phyloP scores from a whole-genome alignment of 2,113 vertebrate genomes.

The Glaucomys volans region DNA sequence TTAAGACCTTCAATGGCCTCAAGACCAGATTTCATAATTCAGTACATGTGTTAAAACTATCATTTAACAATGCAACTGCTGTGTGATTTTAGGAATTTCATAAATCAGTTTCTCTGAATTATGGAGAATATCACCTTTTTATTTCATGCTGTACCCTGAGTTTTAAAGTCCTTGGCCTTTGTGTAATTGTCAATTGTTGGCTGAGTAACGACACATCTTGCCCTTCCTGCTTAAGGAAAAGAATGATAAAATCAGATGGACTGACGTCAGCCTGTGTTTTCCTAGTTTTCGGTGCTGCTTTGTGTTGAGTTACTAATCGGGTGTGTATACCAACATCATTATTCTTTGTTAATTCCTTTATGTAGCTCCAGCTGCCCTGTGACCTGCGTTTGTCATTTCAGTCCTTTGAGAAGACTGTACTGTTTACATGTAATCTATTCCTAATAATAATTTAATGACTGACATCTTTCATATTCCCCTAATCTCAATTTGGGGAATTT shows the following conservation, averaged over 20 bases:
- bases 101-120: conserved; percentile 35
- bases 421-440: neutral
- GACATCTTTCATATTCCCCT: neutral
- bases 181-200: conserved; percentile 64
- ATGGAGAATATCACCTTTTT: neutral
- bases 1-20: neutral
- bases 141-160: neutral
- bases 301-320: conserved; percentile 48
- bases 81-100: neutral
- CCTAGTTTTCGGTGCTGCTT: conserved; percentile 41
- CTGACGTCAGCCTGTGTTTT: conserved; percentile 73
- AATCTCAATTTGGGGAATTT: conserved; percentile 33
- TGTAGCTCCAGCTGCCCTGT: neutral
- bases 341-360: conserved; percentile 21
- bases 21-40: neutral
- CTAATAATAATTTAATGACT: conserved; percentile 54
- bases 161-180: conserved; percentile 42
- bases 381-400: conserved; percentile 2
- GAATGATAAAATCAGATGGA: conserved; percentile 75
- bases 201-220: conserved; percentile 58
- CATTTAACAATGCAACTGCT: neutral
- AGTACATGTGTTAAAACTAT: neutral
- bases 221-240: conserved; percentile 77
- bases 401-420: neutral
- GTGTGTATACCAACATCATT: neutral